These are phyloP conservation scores for Acromyrmex charruanus DNA, from an alignment of 1,140 invertebrate genomes.

Conservation along the genomic window DNA sequence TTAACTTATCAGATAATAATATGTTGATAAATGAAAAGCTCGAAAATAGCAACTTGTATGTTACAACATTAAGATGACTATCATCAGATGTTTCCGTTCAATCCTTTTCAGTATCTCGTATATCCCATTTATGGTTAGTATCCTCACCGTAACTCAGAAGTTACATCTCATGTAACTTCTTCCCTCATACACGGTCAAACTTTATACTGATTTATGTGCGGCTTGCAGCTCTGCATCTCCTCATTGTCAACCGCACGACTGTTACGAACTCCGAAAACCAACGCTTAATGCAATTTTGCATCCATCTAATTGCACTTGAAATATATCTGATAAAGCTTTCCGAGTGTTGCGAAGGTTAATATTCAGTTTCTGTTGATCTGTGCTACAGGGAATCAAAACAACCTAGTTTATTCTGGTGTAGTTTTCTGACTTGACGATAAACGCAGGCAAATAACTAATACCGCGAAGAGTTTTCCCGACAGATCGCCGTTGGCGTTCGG, in stretches of 20 bases:
- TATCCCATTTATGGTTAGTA: constrained; percentile 44
- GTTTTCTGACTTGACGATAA: constrained; percentile 24
- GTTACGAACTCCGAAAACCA: constrained; percentile 22
- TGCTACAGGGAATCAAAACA: constrained; percentile 4
- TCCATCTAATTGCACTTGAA: background rate
- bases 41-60: background rate
- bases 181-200: constrained; percentile 37
- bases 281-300: constrained; percentile 24
- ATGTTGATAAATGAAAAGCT: background rate
- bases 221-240: constrained; percentile 31
- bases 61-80: background rate
- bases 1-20: background rate
- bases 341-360: background rate
- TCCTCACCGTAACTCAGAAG: constrained; percentile 34
- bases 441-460: constrained; percentile 2
- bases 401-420: background rate
- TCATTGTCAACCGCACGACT: constrained; percentile 44
- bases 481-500: constrained; percentile 46
- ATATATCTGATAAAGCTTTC: background rate
- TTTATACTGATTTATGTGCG: constrained; percentile 51
- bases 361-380: background rate
- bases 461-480: constrained; percentile 16
- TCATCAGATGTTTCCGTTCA: constrained; percentile 19
- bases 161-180: constrained; percentile 47
- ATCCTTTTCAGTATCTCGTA: constrained; percentile 36